Base-by-base conservation (phyloP, 2,113 vertebrate genomes). In the Lycaon pictus region DNA sequence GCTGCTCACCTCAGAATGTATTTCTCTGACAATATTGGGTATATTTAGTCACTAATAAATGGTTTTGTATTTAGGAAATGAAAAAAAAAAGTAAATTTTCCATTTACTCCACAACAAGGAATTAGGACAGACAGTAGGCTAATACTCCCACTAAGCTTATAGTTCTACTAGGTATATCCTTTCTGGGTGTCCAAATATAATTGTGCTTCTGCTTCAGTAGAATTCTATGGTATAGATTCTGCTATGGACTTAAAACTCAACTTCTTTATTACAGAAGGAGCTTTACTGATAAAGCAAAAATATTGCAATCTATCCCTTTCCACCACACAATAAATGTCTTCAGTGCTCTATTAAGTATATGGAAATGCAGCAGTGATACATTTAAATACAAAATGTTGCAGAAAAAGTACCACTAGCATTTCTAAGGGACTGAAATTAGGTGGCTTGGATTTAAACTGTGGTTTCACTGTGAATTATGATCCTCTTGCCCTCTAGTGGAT, bases 401-500 rank as follows among this genome's bases (percentile, higher is more conserved):
- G 69, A 93, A 85, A 94, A 43, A 94, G 53, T 60, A 74, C 8
- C 63, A 22, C 58, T 88, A 93, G 71, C 12, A 72, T 56, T 80
- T 85, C 22, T 7, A 96, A 79, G 60, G 5, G 32, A 35, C 74
- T 83, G 35, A 83, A 92, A 65, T 53, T 62, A 55, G 93, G 90
- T 29, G 16, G 53, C 12, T 29, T n/a, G 27, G 16, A 55, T 65
- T 82, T 10, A 72, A 98, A 96, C 58, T 89, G 87, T 87, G 95
- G 69, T 65, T 92, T 96, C 96, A 72, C 51, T 76, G 12, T 77
- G 89, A 98, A 86, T 86, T 97, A 90, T 67, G 48, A 71, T n/a
- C 53, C 37, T 19, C 63, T 93, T 94, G 58, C n/a, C 80, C 53
- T 97, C 77, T 13, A 93, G 58, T 63, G 27, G 5, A 91, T 96